These are phyloP conservation scores for Ochotona princeps DNA, from an alignment of 2,113 vertebrate species.

Conservation along the genomic window DNA sequence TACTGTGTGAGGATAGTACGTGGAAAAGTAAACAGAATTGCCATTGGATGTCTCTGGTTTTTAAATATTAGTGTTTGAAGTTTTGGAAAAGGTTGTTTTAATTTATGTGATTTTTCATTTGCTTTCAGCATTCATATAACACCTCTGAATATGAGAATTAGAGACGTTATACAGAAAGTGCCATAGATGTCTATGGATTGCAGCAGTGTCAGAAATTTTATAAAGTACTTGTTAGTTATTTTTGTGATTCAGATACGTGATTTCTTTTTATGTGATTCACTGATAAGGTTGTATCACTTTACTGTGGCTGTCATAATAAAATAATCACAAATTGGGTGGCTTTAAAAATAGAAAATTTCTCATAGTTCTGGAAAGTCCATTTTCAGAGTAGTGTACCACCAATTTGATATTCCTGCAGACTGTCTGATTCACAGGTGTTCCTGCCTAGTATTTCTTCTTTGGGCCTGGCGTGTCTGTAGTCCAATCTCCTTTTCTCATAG, in stretches of 20 bases:
- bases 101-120: not conserved
- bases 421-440: not conserved
- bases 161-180: not conserved
- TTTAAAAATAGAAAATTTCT: not conserved
- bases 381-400: too few species aligned
- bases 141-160: constrained; percentile 6
- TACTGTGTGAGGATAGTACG: not conserved
- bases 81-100: not conserved
- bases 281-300: not conserved
- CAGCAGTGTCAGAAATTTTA: not conserved
- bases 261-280: not conserved
- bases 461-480: not conserved
- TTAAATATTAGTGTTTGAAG: not conserved
- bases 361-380: not conserved
- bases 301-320: not conserved
- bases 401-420: too few species aligned
- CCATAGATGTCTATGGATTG: not conserved
- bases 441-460: not conserved
- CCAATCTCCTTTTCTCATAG: not conserved
- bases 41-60: not conserved
- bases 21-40: not conserved
- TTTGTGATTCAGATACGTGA: not conserved
- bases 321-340: not conserved
- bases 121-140: constrained; percentile 29
- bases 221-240: not conserved